Evolutionary conservation across 1,140 invertebrate species (phyloP).

Genomic region (Homalodisca vitripennis): DNA sequence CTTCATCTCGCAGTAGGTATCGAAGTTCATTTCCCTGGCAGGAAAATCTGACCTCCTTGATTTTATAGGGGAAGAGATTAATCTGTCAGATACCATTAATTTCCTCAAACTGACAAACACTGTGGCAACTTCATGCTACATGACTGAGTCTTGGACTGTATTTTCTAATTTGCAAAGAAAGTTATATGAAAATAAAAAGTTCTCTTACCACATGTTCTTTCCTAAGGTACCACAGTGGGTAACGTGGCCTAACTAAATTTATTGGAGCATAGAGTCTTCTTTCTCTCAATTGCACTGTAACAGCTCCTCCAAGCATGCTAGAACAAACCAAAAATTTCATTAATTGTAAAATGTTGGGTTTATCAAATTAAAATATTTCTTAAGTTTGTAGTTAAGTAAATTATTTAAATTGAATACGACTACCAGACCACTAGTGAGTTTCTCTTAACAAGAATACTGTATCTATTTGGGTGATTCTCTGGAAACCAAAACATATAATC

Average conservation of each 20-base stretch:
- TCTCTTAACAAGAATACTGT: too few species aligned
- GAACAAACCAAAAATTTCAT: not conserved
- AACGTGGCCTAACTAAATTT: slow-evolving; percentile 31
- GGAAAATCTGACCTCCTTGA: not conserved
- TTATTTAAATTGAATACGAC: too few species aligned
- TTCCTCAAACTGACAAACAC: not conserved
- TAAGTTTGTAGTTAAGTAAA: too few species aligned
- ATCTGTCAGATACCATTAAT: not conserved
- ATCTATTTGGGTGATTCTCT: too few species aligned
- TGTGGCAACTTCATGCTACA: not conserved
- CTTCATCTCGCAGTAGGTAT: too few species aligned
- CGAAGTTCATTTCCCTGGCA: not conserved
- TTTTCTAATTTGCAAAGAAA: not conserved
- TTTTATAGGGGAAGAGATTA: not conserved
- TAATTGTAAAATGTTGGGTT: too few species aligned
- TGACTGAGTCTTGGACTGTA: not conserved
- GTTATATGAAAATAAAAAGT: not conserved
- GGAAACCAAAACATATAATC: too few species aligned
- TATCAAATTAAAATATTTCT: too few species aligned
- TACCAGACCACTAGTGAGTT: too few species aligned
- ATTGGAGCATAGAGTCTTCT: not conserved
- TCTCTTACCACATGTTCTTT: slow-evolving; percentile 40
- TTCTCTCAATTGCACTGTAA: slow-evolving; percentile 1
- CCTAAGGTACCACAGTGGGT: slow-evolving; percentile 42
- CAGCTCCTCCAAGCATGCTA: slow-evolving; percentile 5